A percentile compares a stretch with the other conserved stretches of the same genome.
These are phyloP conservation scores for Diuraphis noxia DNA, from an alignment of 1,140 invertebrate species.

Conservation along the genomic window DNA sequence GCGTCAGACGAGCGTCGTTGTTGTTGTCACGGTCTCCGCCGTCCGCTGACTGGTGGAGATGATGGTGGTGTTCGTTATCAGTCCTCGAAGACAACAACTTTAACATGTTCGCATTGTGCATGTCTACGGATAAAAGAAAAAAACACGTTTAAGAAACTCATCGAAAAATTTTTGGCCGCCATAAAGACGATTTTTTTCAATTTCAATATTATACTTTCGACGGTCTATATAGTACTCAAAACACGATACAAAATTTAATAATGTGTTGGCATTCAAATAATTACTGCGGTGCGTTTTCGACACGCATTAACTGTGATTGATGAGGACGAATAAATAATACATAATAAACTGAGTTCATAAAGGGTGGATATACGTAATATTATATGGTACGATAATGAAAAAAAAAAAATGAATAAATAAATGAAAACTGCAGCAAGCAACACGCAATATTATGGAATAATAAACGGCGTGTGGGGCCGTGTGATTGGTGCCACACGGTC, in stretches of 20 bases:
- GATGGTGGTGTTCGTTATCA: not conserved
- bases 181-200: not conserved
- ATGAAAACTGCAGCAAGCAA: not conserved
- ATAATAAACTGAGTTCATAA: not conserved
- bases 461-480: not conserved
- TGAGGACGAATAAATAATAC: not conserved
- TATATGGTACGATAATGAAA: not conserved
- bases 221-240: not conserved
- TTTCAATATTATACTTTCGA: not conserved
- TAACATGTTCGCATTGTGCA: slow-evolving; percentile 40
- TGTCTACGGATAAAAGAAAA: not conserved
- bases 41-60: not conserved
- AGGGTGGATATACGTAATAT: not conserved
- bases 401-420: not conserved
- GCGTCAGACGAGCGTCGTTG: slow-evolving; percentile 58
- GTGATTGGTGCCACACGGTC: not conserved
- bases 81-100: slow-evolving; percentile 36
- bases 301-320: not conserved
- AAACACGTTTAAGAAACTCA: not conserved
- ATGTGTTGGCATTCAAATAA: not conserved
- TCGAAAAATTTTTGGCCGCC: not conserved
- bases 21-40: slow-evolving; percentile 50
- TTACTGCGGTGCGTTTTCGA: not conserved
- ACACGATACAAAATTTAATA: not conserved
- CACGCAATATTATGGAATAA: not conserved